Conservation (phyloP, 2,888 invertebrate genomes). For the Bombyx huttoni region DNA sequence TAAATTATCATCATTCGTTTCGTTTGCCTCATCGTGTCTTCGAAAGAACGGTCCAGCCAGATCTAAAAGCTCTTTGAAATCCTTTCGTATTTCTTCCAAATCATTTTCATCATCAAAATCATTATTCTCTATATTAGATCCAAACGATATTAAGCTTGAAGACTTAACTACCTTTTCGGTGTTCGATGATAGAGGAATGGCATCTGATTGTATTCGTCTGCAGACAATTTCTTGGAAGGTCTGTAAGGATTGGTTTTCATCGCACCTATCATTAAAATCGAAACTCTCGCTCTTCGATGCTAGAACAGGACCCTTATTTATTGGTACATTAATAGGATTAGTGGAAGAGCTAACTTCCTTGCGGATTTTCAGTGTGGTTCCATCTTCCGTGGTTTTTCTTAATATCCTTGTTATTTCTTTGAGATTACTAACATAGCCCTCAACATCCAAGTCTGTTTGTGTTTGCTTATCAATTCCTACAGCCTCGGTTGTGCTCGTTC, state of each 20-base stretch:
- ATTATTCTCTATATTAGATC: neutral
- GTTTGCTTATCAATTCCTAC: conserved; percentile 2
- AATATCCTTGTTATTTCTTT: conserved; percentile 25
- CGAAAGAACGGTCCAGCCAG: neutral
- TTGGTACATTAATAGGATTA: neutral
- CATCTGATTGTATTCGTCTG: neutral
- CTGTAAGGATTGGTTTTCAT: neutral
- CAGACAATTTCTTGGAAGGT: conserved; percentile 6
- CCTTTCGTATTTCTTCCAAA: neutral
- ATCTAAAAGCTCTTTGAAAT: neutral
- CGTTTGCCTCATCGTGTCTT: neutral
- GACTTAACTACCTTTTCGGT: neutral
- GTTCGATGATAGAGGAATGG: neutral
- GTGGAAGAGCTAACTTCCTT: conserved; percentile 17
- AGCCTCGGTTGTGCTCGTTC: neutral
- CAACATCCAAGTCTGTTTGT: conserved; percentile 16
- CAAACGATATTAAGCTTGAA: neutral
- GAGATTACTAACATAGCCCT: conserved; percentile 21
- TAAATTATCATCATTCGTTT: neutral
- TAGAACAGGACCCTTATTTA: neutral
- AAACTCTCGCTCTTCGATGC: neutral
- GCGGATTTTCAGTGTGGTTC: conserved; percentile 21
- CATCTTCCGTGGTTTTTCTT: conserved; percentile 24
- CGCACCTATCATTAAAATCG: neutral
- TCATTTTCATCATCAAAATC: neutral